Conservation (phyloP, 92 coral and sea anemone genomes). For the Pocillopora grandis region DNA sequence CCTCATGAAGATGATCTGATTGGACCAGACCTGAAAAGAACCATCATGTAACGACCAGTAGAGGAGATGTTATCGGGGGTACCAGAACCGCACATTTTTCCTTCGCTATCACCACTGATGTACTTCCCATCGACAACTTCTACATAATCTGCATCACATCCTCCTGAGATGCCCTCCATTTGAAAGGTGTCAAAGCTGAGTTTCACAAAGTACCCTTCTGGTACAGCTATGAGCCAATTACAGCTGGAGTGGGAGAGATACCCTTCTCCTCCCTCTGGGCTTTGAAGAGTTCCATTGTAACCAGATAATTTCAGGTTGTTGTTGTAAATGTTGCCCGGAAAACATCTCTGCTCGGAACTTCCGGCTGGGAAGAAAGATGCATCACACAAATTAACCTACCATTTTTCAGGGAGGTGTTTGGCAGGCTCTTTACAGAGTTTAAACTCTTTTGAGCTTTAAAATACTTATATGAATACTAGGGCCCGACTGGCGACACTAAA, state of each 20-base stretch:
- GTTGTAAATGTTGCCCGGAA: slow-evolving; percentile 7
- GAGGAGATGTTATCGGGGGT: background rate
- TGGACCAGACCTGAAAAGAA: background rate
- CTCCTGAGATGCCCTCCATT: background rate
- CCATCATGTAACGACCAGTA: background rate
- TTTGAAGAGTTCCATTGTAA: slow-evolving; percentile 1
- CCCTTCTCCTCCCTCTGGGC: slow-evolving; percentile 20
- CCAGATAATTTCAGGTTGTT: slow-evolving; percentile 9
- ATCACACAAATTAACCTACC: too few relatives aligned
- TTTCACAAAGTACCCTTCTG: slow-evolving; percentile 25
- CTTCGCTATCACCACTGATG: background rate
- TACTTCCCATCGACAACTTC: slow-evolving; percentile 60
- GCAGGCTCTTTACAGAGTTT: too few relatives aligned
- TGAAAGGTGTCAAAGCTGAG: slow-evolving; percentile 24
- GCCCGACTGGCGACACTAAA: too few relatives aligned
- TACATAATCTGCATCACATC: slow-evolving; percentile 59
- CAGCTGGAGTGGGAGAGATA: slow-evolving; percentile 28
- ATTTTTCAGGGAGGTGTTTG: too few relatives aligned
- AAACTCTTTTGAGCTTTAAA: too few relatives aligned
- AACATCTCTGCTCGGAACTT: background rate
- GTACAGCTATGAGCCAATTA: slow-evolving; percentile 48
- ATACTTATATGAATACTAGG: too few relatives aligned
- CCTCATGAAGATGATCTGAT: background rate
- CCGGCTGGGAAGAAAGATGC: background rate
- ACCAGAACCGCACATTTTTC: background rate